Evolutionary conservation across 2,797 vertebrate species (phyloP).

Genomic region (Nothura maculosa): DNA sequence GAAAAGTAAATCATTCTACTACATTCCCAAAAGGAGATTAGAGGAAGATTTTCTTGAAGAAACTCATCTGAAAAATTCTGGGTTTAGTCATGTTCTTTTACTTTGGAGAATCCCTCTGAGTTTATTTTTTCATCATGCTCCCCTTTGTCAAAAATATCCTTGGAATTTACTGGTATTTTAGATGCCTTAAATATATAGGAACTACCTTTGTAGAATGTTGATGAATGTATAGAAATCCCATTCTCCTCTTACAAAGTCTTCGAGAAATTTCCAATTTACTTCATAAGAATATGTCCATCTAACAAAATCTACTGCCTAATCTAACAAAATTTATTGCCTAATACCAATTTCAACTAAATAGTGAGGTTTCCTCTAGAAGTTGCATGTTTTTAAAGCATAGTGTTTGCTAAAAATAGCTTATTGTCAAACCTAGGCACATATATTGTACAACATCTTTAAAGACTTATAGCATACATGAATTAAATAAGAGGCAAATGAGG

Average conservation of each 20-base stretch:
- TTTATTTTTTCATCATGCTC: background rate
- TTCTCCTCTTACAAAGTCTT: background rate
- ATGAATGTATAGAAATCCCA: background rate
- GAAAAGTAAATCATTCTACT: background rate
- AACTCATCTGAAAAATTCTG: background rate
- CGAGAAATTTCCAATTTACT: background rate
- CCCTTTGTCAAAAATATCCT: background rate
- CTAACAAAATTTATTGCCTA: background rate
- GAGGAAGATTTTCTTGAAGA: background rate
- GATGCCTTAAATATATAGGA: background rate
- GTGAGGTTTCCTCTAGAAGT: background rate
- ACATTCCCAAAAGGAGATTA: background rate
- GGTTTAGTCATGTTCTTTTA: background rate
- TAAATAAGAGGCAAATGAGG: background rate
- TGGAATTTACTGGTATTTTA: background rate
- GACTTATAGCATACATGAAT: background rate
- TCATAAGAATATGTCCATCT: background rate
- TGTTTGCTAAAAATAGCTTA: background rate
- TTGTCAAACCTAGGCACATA: background rate
- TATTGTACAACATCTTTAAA: background rate
- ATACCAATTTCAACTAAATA: fast-evolving
- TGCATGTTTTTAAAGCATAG: background rate
- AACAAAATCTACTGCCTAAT: too few species aligned
- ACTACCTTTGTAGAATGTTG: background rate
- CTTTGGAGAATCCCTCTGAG: background rate